Evolutionary conservation across 2,888 invertebrate species (phyloP).

Genomic region (Tenthredo mesomela): DNA sequence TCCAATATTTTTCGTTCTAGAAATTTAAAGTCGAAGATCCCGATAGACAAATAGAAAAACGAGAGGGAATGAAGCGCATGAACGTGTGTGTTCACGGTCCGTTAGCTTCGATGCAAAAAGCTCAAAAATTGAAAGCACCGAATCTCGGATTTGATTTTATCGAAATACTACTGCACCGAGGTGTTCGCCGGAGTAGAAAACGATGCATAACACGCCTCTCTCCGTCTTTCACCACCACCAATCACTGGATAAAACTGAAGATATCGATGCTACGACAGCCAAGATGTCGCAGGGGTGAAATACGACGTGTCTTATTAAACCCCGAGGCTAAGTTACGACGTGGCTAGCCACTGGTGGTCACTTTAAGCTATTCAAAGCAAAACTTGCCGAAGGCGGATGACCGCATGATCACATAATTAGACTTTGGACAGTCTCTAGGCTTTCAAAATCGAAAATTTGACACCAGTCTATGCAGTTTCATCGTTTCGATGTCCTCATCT

Average conservation of each 20-base stretch:
- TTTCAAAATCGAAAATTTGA: too few species aligned
- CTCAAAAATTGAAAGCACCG: not conserved
- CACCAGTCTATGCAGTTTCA: too few species aligned
- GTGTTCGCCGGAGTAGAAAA: not conserved
- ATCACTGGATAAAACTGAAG: not conserved
- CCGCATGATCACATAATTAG: not conserved
- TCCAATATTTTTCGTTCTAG: not conserved
- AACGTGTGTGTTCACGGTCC: not conserved
- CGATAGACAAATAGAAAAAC: not conserved
- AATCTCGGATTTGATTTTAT: not conserved
- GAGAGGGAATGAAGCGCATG: too few species aligned
- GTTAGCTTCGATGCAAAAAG: not conserved
- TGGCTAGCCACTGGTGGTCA: not conserved
- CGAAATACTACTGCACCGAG: not conserved
- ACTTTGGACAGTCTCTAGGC: not conserved
- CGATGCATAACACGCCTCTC: not conserved
- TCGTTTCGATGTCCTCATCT: too few species aligned
- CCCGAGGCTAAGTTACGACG: slow-evolving; percentile 20
- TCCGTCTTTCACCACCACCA: not conserved
- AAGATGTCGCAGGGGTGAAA: slow-evolving; percentile 10
- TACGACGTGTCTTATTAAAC: slow-evolving; percentile 49
- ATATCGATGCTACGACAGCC: slow-evolving; percentile 4
- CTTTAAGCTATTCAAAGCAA: not conserved
- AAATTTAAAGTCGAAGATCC: not conserved
- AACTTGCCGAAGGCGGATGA: not conserved